Base-by-base conservation (phyloP, 1,140 invertebrate genomes). In the Zaprionus taronus region DNA sequence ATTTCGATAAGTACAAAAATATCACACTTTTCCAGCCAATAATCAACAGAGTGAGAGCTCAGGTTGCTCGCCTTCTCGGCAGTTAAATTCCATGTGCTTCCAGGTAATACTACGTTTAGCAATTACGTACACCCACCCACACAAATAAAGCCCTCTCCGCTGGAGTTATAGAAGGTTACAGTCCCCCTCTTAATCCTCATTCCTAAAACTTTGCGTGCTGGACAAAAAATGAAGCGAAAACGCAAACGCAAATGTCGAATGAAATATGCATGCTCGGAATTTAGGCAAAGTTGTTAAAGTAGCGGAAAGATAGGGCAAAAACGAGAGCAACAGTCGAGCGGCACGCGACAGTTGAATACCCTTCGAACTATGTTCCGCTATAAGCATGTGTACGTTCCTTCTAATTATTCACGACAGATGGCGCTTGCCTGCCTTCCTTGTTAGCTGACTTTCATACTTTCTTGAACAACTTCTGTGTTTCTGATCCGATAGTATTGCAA, bases 251-350 rank as follows among this genome's bases (percentile, higher is more conserved):
- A 80, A 65, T 66, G 72, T 22, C 63, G 76, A 83, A 83, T 83
- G 67, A 83, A 83, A 83, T 83, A 83, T 83, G 81, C 77, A 83
- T 76, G 81, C 67, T 53, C 26, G 81, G 81, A 77, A 83, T 83
- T 80, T 80, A 64, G 55, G 69, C 47, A 72, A 61, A 76, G 60
- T 79, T 68, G 72, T 80, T 83, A 78, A 72, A 83, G 81, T 77
- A 61, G 72, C 62, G 49, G 63, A 62, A 67, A 70, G 47, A 73
- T 55, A 61, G 36, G 47, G n/a, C n/a, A 38, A 15, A 38, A 36
- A 38, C 24, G 0, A 26, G 24, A 26, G 4, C 24, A 26, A 26
- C 24, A 26, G 24, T 26, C 24, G 24, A 4, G 24, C 24, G 24
- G 24, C 4, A 26, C 24, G 24, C 24, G 24, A 26, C 4, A 26